These are phyloP conservation scores for Heteromormyrus szaboi DNA, from an alignment of 2,797 vertebrate genomes.

Conservation along the genomic window DNA sequence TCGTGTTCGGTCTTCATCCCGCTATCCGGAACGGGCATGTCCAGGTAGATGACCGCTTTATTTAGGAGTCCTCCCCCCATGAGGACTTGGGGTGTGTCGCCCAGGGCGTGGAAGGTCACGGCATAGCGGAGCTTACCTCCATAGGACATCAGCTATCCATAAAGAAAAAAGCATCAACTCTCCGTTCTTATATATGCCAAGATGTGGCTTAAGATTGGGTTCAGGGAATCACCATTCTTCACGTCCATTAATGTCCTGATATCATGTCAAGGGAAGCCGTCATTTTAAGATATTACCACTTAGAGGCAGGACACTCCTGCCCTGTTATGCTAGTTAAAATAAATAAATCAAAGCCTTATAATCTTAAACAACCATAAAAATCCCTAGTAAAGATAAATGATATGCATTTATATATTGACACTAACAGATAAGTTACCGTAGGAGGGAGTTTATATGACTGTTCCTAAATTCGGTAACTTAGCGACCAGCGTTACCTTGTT, in stretches of 20 bases:
- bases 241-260: background rate
- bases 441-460: background rate
- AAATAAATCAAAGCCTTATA: background rate
- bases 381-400: background rate
- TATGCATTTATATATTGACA: background rate
- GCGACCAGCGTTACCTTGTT: slow-evolving; percentile 62
- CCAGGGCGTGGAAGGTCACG: slow-evolving; percentile 70
- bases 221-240: background rate
- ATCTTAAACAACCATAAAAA: background rate
- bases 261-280: background rate
- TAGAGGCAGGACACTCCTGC: background rate
- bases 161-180: background rate
- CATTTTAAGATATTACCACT: background rate
- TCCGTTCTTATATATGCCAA: background rate
- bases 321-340: background rate
- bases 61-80: slow-evolving; percentile 74
- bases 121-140: slow-evolving; percentile 75
- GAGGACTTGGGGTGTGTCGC: slow-evolving; percentile 82
- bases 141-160: slow-evolving; percentile 74
- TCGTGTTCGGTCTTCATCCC: slow-evolving; percentile 58
- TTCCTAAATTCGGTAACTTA: background rate
- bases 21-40: slow-evolving; percentile 66
- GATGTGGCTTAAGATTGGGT: background rate
- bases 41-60: slow-evolving; percentile 74
- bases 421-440: background rate